phyloP scores from a whole-genome alignment of 2,888 invertebrate species.

The Microplitis manilae region DNA sequence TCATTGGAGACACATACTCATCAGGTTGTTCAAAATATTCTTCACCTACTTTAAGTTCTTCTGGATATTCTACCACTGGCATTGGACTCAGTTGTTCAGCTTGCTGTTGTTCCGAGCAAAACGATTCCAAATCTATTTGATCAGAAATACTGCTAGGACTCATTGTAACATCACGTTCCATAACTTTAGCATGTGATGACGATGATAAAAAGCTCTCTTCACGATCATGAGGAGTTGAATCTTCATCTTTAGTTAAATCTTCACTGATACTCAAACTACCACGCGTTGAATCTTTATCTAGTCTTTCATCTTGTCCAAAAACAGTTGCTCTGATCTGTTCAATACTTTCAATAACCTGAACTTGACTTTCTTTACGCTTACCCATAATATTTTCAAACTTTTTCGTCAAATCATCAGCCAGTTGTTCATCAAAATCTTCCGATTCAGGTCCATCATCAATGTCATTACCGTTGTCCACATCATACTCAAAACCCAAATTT shows the following conservation, averaged over 20 bases:
- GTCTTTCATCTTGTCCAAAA: slow-evolving; percentile 51
- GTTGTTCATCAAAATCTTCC: slow-evolving; percentile 57
- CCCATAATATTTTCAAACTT: slow-evolving; percentile 63
- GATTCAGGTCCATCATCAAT: slow-evolving; percentile 50
- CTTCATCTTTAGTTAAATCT: slow-evolving; percentile 65
- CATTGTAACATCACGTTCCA: slow-evolving; percentile 63
- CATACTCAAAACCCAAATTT: slow-evolving; percentile 40
- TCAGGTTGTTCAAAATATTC: slow-evolving; percentile 43
- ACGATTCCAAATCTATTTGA: slow-evolving; percentile 61
- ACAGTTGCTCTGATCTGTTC: slow-evolving; percentile 42
- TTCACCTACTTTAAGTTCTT: slow-evolving; percentile 38
- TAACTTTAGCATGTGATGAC: slow-evolving; percentile 55
- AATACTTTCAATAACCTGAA: slow-evolving; percentile 48
- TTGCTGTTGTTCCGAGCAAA: slow-evolving; percentile 50
- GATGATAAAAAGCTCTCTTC: slow-evolving; percentile 61
- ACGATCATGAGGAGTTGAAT: slow-evolving; percentile 59
- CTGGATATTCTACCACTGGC: slow-evolving; percentile 31
- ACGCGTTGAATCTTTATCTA: slow-evolving; percentile 56
- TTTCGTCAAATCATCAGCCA: slow-evolving; percentile 64
- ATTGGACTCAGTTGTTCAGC: not conserved
- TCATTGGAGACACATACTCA: slow-evolving; percentile 40
- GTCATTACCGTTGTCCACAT: slow-evolving; percentile 44
- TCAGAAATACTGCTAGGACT: slow-evolving; percentile 68
- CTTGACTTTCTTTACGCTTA: slow-evolving; percentile 41
- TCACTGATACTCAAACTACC: slow-evolving; percentile 65